Evolutionary conservation across 92 coral and sea anemone genomes (phyloP), one percentile per base, ranked within the genome.

Genomic region (Desmophyllum pertusum): DNA sequence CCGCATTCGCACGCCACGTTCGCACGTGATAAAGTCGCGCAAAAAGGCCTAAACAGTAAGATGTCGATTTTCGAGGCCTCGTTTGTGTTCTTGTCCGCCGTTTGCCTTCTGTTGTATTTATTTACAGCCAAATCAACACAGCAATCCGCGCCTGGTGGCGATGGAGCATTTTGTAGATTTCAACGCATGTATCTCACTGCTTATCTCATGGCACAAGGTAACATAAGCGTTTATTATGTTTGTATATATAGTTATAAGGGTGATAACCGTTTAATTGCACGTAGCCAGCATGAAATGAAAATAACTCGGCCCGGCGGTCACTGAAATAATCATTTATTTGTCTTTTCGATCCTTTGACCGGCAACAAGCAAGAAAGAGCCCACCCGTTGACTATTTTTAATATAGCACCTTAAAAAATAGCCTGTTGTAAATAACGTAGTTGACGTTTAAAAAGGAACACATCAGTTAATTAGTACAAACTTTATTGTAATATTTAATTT

Each of bases 121-220:
- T 80, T 84, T 55, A 92, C 92, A 31, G 81, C 87, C 29, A 88
- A 83, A 69, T 81, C 75, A 19, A 80, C 63, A 62, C 89, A 85
- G 65, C 81, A 81, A 40, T 25, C 85, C 19, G 75, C 43, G 11
- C 70, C 76, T 37, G 52, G 73, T 17, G 80, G 74, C 21, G 83
- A 88, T 61, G 84, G 83, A 17, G 79, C 79, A 45, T 93, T 93
- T 78, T 64, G 87, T 25, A 70, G 78, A 61, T 95, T 93, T 81
- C 98, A 95, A 77, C 81, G 87, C 70, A 86, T 87, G 29, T 95
- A 93, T 78, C 73, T 95, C 74, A 52, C 79, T 2, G 98, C 91
- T 23, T 95, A 89, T 75, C 83, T 95, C 27, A 71, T 95, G 67
- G 97, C 95, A 1, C 96, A 94, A 91, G 98, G 98, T 95, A 86